phyloP scores from a whole-genome alignment of 2,797 vertebrate genomes.

The Melanotaenia trifasciata region DNA sequence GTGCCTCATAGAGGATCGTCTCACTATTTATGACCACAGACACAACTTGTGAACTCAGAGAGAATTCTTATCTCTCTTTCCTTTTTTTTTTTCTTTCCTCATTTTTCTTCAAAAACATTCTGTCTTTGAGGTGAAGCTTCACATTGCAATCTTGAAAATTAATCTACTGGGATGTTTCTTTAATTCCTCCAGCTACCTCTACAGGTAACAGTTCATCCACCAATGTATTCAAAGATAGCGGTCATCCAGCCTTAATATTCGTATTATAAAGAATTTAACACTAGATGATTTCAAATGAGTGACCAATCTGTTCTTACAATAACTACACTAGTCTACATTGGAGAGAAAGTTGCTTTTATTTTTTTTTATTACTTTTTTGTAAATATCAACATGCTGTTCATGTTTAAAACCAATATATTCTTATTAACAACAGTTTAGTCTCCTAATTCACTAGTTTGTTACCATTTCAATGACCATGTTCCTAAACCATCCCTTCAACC shows the following conservation, averaged over 20 bases:
- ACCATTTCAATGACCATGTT: not conserved
- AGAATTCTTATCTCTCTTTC: slow-evolving; percentile 1
- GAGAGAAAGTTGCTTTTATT: no score
- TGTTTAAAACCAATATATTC: no score
- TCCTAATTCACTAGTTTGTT: no score
- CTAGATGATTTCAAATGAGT: no score
- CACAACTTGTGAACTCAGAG: slow-evolving; percentile 19
- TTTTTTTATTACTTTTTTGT: no score
- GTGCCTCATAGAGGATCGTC: slow-evolving; percentile 35
- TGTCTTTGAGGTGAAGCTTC: slow-evolving; percentile 20
- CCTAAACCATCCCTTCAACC: not conserved
- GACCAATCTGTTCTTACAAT: not conserved
- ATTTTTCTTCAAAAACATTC: slow-evolving; percentile 9
- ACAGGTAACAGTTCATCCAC: not conserved
- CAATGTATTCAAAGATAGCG: not conserved
- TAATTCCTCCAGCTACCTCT: slow-evolving; percentile 17
- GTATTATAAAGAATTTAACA: no score
- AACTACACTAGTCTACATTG: no score
- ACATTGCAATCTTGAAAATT: slow-evolving; percentile 11
- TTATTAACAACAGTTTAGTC: no score
- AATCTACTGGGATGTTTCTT: slow-evolving; percentile 2
- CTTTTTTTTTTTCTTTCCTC: not conserved
- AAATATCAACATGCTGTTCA: no score
- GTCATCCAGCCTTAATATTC: not conserved
- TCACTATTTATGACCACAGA: slow-evolving; percentile 46